Conservation (phyloP, 2,113 vertebrate species). For the Saimiri boliviensis region DNA sequence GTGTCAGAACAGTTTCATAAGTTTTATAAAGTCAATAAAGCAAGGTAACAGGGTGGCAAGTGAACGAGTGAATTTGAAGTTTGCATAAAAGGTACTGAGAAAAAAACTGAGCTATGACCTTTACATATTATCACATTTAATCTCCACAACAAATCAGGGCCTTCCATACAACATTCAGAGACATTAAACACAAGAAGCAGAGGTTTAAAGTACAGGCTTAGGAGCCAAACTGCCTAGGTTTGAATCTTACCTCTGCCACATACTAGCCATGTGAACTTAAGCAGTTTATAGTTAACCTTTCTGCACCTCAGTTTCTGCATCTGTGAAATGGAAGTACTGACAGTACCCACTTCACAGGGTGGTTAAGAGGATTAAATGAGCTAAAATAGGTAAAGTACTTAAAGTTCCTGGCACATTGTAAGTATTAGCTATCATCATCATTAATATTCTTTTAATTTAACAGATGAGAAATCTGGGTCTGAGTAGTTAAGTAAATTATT, state of each 20-base stretch:
- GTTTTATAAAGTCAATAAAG: background rate
- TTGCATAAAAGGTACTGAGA: background rate
- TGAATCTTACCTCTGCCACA: conserved; percentile 21
- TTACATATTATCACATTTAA: background rate
- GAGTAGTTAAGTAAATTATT: background rate
- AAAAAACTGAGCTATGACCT: conserved; percentile 26
- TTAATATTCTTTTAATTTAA: conserved; percentile 2
- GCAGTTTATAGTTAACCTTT: background rate
- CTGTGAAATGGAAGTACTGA: conserved; percentile 16
- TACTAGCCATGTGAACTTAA: background rate
- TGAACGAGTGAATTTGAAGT: background rate
- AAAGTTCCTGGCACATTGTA: background rate
- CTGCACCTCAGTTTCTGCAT: background rate
- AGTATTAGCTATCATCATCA: conserved; percentile 27
- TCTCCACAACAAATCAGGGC: background rate
- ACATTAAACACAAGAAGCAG: conserved; percentile 33
- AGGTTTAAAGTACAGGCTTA: background rate
- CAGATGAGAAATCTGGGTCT: conserved; percentile 8
- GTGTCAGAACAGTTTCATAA: background rate
- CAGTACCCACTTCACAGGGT: background rate
- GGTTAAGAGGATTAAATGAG: background rate
- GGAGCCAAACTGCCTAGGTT: background rate
- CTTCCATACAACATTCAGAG: conserved; percentile 9
- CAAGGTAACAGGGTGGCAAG: background rate
- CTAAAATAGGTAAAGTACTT: conserved; percentile 5